Percentiles rank a stretch among this genome's conserved stretches.
These are phyloP conservation scores for Crocidura indochinensis DNA, from an alignment of 2,797 vertebrate genomes.

Conservation along the genomic window DNA sequence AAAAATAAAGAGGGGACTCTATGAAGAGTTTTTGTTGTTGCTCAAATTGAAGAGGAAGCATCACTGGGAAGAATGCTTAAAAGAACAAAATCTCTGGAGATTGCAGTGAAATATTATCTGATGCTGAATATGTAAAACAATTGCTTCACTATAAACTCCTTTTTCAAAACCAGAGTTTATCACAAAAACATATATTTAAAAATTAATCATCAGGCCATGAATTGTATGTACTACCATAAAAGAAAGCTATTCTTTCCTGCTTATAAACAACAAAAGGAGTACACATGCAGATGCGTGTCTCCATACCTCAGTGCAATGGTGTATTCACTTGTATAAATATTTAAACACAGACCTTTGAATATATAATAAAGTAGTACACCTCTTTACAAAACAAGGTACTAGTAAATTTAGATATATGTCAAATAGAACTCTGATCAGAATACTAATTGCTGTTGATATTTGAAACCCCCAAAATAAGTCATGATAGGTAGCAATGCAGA, in stretches of 20 bases:
- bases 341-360: constrained; percentile 80
- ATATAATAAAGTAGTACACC: constrained; percentile 79
- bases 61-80: constrained; percentile 55
- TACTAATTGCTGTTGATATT: constrained; percentile 75
- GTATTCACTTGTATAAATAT: constrained; percentile 74
- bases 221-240: constrained; percentile 69
- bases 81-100: constrained; percentile 65
- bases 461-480: constrained; percentile 64
- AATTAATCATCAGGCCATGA: constrained; percentile 68
- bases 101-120: constrained; percentile 66
- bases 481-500: constrained; percentile 65
- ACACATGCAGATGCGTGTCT: constrained; percentile 77
- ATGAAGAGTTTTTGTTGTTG: constrained; percentile 37
- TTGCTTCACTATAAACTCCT: constrained; percentile 51
- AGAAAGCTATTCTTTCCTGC: constrained; percentile 65
- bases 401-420: constrained; percentile 78
- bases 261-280: constrained; percentile 61
- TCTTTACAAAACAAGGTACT: constrained; percentile 81
- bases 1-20: not conserved
- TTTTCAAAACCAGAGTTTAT: constrained; percentile 77
- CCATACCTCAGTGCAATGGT: constrained; percentile 10
- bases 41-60: constrained; percentile 68
- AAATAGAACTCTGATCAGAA: constrained; percentile 81
- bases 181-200: constrained; percentile 64
- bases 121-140: constrained; percentile 67